Evolutionary conservation across 2,888 invertebrate species (phyloP), one percentile per base, ranked within the genome.

Genomic region (Minunthozetes semirufus): DNA sequence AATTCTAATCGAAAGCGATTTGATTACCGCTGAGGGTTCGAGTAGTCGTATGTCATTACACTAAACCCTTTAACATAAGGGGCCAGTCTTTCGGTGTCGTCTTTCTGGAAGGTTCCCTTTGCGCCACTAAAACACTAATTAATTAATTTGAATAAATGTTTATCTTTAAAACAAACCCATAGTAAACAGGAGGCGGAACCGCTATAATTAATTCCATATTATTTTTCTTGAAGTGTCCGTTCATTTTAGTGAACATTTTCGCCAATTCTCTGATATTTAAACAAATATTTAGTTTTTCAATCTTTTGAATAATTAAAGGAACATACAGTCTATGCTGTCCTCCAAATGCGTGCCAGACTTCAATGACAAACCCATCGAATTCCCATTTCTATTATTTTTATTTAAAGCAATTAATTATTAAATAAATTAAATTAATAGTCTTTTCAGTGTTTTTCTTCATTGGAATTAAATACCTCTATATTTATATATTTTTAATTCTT

Each of bases 21-120:
- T 46, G 61, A 72, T 74, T 80, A 88, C 90, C 89, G 87, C 81
- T 90, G 89, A 15, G 89, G 86, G 82, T 85, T 90, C 1, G 94
- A 94, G 83, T 88, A 96, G 82, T 97, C 96, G 81, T 97, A 97
- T 0, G 95, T 95, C 95, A 96, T 96, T n/a, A 97, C 86, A 46
- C 94, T 94, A 81, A 96, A 93, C 29, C 89, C 91, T 80, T 90
- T 89, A 0, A 96, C 88, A 82, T 89, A 86, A 6, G 89, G 88
- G 77, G 89, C 88, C 72, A 96, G 86, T 68, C 87, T 86, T 80
- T 91, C 88, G 82, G 93, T 92, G 79, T 94, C 89, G 78, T 89
- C 86, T 74, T 87, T 85, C 42, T 86, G 86, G 83, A 94, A 92
- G 79, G 90, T 86, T 80, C 90, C 89, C 8, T 80, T 80, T 15